Evolutionary conservation across 2,888 invertebrate genomes (phyloP), one percentile per base, ranked within the genome.

Genomic region (Cheilosia soror): DNA sequence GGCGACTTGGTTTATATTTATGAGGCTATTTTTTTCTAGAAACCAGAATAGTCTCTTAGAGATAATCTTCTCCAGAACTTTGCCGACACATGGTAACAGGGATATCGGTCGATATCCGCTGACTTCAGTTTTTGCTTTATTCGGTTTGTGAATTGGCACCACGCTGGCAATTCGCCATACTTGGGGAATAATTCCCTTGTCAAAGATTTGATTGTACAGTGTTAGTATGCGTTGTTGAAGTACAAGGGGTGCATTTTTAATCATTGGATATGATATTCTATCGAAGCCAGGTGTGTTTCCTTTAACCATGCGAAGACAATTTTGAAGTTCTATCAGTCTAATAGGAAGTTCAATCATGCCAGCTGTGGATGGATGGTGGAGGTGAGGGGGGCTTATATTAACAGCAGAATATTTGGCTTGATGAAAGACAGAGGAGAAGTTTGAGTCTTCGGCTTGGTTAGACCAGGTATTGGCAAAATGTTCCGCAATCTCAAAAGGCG

Each of bases 381-480:
- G 15, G 5, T n/a, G 20, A 29, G 27, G 40, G 0, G 20, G 6
- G 2, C 0, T 20, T 13, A 2, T 5, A 6, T 27, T 13, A 2
- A 15, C n/a, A n/a, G 60, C 27, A 0, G 42, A 2, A 7, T 60
- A 7, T 42, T 53, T 66, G 4, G 5, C 15, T 20, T 66, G 31
- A 2, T 44, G 53, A 9, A 68, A 55, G 13, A 15, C n/a, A 2
- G 37, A 6, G 1, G 69, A 47, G 11, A 69, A 69, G 2, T 47
- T 40, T 2, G 57, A 20, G 31, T 69, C 69, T 2, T 25, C 47
- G 1, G 69, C 5, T 6, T 44, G 20, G 4, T 33, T 5, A 2
- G 57, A 55, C 57, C 69, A 69, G 1, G 51, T 40, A 7, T 33
- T 69, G 15, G 69, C 58, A 9, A 69, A 69, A 7, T 37, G 49